Conservation (phyloP, 2,888 invertebrate genomes). For the Tetragonisca angustula region DNA sequence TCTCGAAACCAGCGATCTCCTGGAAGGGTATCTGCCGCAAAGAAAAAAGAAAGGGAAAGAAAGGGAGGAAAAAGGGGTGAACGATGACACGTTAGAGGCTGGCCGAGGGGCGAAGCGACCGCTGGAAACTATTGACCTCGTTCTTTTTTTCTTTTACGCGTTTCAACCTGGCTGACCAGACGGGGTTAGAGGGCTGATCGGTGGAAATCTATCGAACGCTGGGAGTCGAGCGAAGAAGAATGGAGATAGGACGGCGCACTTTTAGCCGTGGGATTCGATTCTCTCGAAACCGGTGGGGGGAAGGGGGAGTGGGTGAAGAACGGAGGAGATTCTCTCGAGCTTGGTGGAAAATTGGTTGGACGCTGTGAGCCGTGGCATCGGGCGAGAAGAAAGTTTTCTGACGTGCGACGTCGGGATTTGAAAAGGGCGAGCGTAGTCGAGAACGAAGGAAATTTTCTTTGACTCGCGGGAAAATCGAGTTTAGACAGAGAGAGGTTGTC, state of each 20-base stretch:
- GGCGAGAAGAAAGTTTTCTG: background rate
- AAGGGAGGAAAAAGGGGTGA: conserved; percentile 15
- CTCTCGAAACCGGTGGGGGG: background rate
- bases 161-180: background rate
- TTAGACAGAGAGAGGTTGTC: no score
- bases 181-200: conserved; percentile 8
- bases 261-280: background rate
- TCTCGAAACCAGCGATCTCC: conserved; percentile 32
- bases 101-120: conserved; percentile 35
- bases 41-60: background rate
- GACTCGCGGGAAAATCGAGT: background rate
- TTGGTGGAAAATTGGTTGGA: background rate
- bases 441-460: background rate
- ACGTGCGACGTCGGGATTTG: background rate
- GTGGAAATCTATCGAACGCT: conserved; percentile 8
- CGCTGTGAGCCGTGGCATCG: no score
- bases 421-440: no score
- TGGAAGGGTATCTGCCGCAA: background rate
- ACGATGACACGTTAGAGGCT: conserved; percentile 23
- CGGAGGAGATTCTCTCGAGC: background rate
- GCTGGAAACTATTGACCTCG: conserved; percentile 9
- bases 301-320: background rate
- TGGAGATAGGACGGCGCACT: background rate
- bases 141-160: conserved; percentile 18
- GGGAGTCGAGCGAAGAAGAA: no score